These are phyloP conservation scores for Auanema sp. DNA, from an alignment of 2,888 invertebrate species.

Conservation along the genomic window DNA sequence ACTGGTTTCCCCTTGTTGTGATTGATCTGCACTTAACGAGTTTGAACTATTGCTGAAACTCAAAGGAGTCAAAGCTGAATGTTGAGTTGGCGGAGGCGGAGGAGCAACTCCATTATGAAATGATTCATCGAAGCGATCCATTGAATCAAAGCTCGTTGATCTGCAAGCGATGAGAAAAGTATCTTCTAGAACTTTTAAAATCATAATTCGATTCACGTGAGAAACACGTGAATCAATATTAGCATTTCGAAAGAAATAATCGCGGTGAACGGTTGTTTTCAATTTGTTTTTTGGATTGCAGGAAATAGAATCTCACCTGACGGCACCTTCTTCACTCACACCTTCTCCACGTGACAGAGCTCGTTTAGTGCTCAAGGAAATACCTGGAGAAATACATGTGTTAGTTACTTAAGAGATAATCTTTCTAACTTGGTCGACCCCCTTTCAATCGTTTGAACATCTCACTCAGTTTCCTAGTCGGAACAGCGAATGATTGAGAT, in stretches of 20 bases:
- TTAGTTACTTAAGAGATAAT: no score
- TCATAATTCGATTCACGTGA: neutral
- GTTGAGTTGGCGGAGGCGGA: constrained; percentile 15
- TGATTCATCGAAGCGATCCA: constrained; percentile 14
- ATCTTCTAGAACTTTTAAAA: neutral
- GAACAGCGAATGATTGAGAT: constrained; percentile 32
- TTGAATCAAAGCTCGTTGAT: constrained; percentile 10
- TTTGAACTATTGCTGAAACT: neutral
- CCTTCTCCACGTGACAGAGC: no score
- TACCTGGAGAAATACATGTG: no score
- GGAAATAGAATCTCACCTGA: constrained; percentile 15
- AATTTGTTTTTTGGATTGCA: neutral
- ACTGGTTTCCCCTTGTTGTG: neutral
- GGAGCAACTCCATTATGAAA: constrained; percentile 13
- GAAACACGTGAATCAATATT: neutral
- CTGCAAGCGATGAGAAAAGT: constrained; percentile 3
- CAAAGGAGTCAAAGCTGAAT: neutral
- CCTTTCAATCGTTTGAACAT: constrained; percentile 33
- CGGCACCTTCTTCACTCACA: neutral
- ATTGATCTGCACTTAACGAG: neutral
- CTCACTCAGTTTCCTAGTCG: constrained; percentile 31
- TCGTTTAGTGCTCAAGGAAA: no score
- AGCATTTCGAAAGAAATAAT: no score
- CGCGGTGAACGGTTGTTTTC: no score
- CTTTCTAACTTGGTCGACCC: constrained; percentile 18